Conservation (phyloP, 2,113 vertebrate species). For the Centropus bengalensis region DNA sequence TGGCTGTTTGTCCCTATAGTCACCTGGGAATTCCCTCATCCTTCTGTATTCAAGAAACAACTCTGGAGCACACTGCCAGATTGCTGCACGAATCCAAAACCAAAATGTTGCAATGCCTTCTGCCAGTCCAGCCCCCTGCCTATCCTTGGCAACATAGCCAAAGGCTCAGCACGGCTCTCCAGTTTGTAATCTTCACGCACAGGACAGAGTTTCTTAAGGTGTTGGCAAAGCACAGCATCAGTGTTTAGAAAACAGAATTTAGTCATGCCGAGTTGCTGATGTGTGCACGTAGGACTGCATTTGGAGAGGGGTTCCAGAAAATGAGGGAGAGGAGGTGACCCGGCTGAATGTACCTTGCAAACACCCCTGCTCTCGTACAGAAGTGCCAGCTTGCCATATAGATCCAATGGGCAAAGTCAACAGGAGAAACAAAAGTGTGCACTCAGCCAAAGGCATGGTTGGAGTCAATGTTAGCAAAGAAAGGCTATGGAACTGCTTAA, state of each 20-base stretch:
- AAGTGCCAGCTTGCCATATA: not conserved
- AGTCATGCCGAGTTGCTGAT: rapidly evolving
- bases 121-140: not conserved
- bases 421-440: not conserved
- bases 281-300: not conserved
- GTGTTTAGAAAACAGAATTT: not conserved
- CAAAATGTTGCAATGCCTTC: not conserved
- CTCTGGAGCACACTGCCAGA: not conserved
- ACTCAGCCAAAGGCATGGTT: not conserved
- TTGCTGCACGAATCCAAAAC: not conserved
- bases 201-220: not conserved
- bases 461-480: not conserved
- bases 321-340: not conserved
- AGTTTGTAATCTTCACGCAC: not conserved
- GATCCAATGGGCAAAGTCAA: not conserved
- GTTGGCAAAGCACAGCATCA: not conserved
- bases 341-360: not conserved
- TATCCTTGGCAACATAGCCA: not conserved
- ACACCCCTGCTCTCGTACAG: not conserved
- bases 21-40: not conserved
- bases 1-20: not conserved
- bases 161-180: not conserved
- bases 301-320: not conserved
- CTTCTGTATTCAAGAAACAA: not conserved
- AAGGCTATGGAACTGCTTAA: not conserved